phyloP scores from a whole-genome alignment of 92 coral and sea anemone species.

The Parazoanthus darwini region DNA sequence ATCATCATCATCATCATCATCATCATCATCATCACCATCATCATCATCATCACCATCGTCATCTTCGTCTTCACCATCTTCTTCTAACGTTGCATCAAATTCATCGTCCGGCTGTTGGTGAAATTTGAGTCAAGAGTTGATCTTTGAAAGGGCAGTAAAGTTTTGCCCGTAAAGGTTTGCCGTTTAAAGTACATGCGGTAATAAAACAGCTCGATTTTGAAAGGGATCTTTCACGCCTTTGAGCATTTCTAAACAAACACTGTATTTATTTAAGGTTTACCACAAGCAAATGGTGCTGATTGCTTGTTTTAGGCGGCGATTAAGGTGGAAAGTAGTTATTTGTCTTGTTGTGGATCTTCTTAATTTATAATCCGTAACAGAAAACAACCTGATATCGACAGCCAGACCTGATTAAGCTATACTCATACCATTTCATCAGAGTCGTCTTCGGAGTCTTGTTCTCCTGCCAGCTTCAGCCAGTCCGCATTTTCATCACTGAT shows the following conservation, averaged over 20 bases:
- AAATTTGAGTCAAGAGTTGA: neutral
- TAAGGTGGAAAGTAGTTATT: too few relatives aligned
- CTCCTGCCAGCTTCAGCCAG: constrained; percentile 24
- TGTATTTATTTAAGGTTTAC: too few relatives aligned
- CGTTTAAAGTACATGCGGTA: too few relatives aligned
- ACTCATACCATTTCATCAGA: constrained; percentile 33
- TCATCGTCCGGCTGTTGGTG: constrained; percentile 43
- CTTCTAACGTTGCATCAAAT: constrained; percentile 31
- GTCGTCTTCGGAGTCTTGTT: constrained; percentile 19
- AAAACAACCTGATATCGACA: neutral
- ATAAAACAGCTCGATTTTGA: too few relatives aligned
- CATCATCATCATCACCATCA: constrained; percentile 50
- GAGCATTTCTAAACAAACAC: too few relatives aligned
- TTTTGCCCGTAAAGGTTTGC: too few relatives aligned
- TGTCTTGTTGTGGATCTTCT: too few relatives aligned
- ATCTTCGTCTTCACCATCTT: constrained; percentile 48
- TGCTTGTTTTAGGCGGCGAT: too few relatives aligned
- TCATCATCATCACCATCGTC: constrained; percentile 56
- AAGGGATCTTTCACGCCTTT: too few relatives aligned
- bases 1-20: constrained; percentile 43
- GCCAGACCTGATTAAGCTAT: neutral
- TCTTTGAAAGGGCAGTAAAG: too few relatives aligned
- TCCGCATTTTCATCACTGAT: constrained; percentile 26
- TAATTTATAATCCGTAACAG: too few relatives aligned
- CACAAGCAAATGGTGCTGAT: too few relatives aligned